These are phyloP conservation scores for Podarcis muralis DNA, from an alignment of 2,113 vertebrate genomes.

Conservation along the genomic window DNA sequence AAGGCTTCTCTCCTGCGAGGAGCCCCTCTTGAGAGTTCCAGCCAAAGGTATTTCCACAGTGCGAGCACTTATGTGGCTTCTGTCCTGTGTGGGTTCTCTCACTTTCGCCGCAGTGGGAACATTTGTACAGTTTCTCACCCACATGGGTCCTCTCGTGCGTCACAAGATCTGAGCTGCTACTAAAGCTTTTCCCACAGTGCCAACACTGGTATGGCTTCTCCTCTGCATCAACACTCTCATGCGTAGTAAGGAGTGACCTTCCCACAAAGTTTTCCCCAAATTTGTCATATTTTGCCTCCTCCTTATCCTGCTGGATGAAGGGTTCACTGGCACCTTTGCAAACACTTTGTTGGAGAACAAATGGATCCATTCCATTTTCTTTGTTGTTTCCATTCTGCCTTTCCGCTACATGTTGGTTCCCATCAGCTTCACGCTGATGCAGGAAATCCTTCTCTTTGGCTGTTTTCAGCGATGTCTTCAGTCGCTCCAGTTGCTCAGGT, in stretches of 20 bases:
- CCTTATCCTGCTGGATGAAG: neutral
- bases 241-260: neutral
- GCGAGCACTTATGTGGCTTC: slow-evolving; percentile 46
- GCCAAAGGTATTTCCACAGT: slow-evolving; percentile 55
- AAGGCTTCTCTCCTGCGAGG: slow-evolving; percentile 26
- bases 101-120: slow-evolving; percentile 67
- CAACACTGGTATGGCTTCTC: slow-evolving; percentile 45
- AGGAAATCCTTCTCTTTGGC: neutral
- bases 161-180: slow-evolving; percentile 81
- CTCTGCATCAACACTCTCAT: slow-evolving; percentile 25
- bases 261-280: neutral
- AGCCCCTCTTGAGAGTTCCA: slow-evolving; percentile 47
- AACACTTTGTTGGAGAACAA: neutral
- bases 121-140: slow-evolving; percentile 82
- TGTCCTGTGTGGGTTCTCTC: slow-evolving; percentile 53
- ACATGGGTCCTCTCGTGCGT: slow-evolving; percentile 85
- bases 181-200: slow-evolving; percentile 84
- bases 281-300: neutral
- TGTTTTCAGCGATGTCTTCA: neutral
- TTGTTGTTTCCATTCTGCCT: neutral
- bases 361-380: neutral
- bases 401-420: neutral
- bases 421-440: neutral
- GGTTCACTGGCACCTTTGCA: neutral
- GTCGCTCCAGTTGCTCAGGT: neutral